Percentiles rank a stretch among this genome's conserved stretches.
Evolutionary conservation across 2,888 invertebrate species (phyloP).

Genomic region (Seira musarum): DNA sequence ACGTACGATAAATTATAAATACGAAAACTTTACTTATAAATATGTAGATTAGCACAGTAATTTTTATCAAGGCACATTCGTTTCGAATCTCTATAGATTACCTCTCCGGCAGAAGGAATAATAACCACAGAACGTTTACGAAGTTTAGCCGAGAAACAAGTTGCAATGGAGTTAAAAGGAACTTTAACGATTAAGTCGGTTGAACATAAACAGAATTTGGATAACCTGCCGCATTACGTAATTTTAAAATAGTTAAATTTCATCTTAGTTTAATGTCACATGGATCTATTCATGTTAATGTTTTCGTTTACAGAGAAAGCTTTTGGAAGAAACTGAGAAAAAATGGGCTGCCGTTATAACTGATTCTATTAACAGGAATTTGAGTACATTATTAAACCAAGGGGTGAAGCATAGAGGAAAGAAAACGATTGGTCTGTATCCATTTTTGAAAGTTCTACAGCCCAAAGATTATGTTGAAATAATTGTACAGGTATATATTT

Average conservation of each 20-base stretch:
- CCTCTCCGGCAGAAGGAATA: slow-evolving; percentile 75
- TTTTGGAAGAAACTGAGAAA: slow-evolving; percentile 77
- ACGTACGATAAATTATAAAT: background rate
- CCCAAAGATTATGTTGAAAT: slow-evolving; percentile 73
- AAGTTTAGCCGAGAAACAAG: slow-evolving; percentile 77
- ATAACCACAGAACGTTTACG: slow-evolving; percentile 75
- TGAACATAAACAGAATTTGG: slow-evolving; percentile 72
- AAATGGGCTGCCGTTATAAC: slow-evolving; percentile 80
- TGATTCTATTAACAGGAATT: slow-evolving; percentile 80
- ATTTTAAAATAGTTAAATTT: slow-evolving; percentile 18
- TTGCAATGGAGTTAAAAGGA: slow-evolving; percentile 80
- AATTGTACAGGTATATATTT: slow-evolving; percentile 74
- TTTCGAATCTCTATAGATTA: slow-evolving; percentile 63
- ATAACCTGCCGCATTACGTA: slow-evolving; percentile 74
- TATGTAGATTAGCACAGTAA: slow-evolving; percentile 5
- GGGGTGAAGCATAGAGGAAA: slow-evolving; percentile 75
- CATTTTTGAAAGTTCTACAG: slow-evolving; percentile 80
- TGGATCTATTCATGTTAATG: slow-evolving; percentile 32
- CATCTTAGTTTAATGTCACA: slow-evolving; percentile 53
- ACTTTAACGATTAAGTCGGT: slow-evolving; percentile 81
- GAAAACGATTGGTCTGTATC: slow-evolving; percentile 78
- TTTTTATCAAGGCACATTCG: background rate
- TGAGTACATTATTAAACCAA: slow-evolving; percentile 78
- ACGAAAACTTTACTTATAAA: slow-evolving; percentile 22
- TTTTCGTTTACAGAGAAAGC: slow-evolving; percentile 75